A percentile compares a stretch with the other conserved stretches of the same genome.
phyloP scores from a whole-genome alignment of 2,113 vertebrate genomes.

The Danio rerio region DNA sequence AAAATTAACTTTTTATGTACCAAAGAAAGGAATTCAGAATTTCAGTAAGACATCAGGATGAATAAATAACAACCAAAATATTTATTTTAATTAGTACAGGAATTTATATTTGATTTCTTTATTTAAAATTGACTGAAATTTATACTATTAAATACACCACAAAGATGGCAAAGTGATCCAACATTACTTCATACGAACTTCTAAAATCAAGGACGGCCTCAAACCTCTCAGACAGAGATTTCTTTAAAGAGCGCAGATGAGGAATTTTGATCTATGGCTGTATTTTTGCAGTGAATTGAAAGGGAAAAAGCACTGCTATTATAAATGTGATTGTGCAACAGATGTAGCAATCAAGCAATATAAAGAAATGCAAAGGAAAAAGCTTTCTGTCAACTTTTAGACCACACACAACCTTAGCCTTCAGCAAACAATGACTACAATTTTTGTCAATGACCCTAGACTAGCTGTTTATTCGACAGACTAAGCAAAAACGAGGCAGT shows the following conservation, averaged over 20 bases:
- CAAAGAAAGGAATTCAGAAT: too few relatives aligned
- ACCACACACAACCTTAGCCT: background rate
- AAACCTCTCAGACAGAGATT: too few relatives aligned
- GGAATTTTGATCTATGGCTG: background rate
- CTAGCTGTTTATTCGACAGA: conserved; percentile 28
- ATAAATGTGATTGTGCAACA: background rate
- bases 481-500: background rate
- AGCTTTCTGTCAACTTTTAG: background rate
- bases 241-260: background rate
- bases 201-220: too few relatives aligned
- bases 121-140: too few relatives aligned
- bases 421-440: background rate
- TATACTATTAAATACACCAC: too few relatives aligned
- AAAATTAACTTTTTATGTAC: too few relatives aligned
- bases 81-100: too few relatives aligned
- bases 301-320: background rate
- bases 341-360: background rate
- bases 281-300: background rate
- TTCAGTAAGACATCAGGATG: too few relatives aligned
- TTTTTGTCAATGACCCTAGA: background rate
- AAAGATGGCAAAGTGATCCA: too few relatives aligned
- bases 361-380: background rate
- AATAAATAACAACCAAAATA: too few relatives aligned
- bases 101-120: too few relatives aligned
- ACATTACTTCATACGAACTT: too few relatives aligned